Base-by-base conservation (phyloP, 2,888 invertebrate genomes). In the Penaeus monodon region DNA sequence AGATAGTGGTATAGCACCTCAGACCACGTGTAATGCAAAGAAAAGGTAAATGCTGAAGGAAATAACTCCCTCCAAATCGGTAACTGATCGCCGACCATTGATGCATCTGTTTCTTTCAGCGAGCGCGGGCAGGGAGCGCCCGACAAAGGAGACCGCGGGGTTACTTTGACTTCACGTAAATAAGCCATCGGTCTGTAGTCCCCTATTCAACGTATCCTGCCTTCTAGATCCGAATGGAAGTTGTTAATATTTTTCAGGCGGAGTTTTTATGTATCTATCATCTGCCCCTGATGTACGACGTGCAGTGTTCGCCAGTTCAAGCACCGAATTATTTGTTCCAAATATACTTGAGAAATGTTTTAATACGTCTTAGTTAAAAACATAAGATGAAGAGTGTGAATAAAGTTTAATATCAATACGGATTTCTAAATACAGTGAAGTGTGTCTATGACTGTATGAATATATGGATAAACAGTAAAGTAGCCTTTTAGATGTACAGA, bases 91-190 rank as follows among this genome's bases (percentile, higher is more conserved):
- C 64, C 80, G 74, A 66, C 85, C 81, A 85, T 85, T 85, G 85
- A 81, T 85, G 85, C 81, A 68, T 74, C 80, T 85, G 85, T 85
- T 85, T 85, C 85, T 85, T 85, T 85, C 85, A 85, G 85, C 77
- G 77, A 76, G 68, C 65, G 78, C 81, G 79, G 74, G 74, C 85
- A 65, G 81, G 81, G 74, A 81, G 64, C 57, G 70, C 44, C 81
- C 85, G 77, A 85, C 85, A 85, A 85, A 85, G 81, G 81, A 74
- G 80, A 85, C 80, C 80, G 74, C 85, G 49, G 80, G 81, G 70
- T 85, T 85, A 85, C 85, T 85, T 85, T 85, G 85, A 81, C 85
- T 81, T 64, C 85, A 81, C 80, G 85, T 85, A 85, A 85, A 85
- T 85, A 85, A 85, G 85, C 81, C 73, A 80, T 85, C 85, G 80